Conservation (phyloP, 2,113 vertebrate species). For the Periophthalmus modestus region DNA sequence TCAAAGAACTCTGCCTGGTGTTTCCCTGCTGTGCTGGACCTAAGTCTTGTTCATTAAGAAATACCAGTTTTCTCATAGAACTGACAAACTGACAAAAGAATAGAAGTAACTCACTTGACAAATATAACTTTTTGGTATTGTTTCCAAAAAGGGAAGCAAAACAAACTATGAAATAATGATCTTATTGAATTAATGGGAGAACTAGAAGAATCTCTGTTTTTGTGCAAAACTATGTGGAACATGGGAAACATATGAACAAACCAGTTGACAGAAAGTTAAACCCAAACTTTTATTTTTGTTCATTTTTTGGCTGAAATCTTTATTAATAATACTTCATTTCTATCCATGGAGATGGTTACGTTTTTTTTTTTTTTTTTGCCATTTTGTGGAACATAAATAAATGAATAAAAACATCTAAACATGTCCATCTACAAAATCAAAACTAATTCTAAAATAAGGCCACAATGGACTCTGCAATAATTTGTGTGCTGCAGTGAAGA, state of each 20-base stretch:
- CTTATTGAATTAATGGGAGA: background rate
- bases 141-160: background rate
- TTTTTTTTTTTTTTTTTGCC: too few relatives aligned
- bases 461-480: constrained; percentile 24
- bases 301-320: too few relatives aligned
- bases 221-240: too few relatives aligned
- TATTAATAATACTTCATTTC: too few relatives aligned
- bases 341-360: too few relatives aligned
- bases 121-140: constrained; percentile 5
- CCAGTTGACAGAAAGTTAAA: background rate
- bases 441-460: constrained; percentile 31
- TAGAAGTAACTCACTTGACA: background rate
- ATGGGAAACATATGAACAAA: too few relatives aligned
- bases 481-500: constrained; percentile 43
- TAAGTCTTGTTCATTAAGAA: constrained; percentile 29
- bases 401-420: background rate
- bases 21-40: constrained; percentile 21
- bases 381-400: too few relatives aligned
- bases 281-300: too few relatives aligned
- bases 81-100: constrained; percentile 22
- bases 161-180: background rate
- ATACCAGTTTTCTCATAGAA: constrained; percentile 22
- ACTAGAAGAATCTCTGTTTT: background rate
- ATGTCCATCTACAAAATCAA: constrained; percentile 28
- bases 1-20: constrained; percentile 25